These are phyloP conservation scores for Physeter macrocephalus DNA, from an alignment of 2,113 vertebrate species.

Conservation along the genomic window DNA sequence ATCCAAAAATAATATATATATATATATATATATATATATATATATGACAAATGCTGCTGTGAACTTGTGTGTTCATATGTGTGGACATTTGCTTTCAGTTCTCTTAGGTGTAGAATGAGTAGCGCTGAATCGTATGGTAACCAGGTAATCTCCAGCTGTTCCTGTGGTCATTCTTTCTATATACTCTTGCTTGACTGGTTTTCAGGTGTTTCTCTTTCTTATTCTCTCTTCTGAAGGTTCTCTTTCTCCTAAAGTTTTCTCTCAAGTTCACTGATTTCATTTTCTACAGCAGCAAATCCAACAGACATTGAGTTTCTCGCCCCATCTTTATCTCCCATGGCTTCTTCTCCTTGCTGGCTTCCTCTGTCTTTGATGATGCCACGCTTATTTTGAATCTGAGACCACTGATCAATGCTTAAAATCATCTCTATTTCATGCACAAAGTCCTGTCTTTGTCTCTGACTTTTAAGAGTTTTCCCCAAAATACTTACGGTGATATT, in stretches of 20 bases:
- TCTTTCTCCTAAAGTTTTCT: not conserved
- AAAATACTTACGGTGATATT: not conserved
- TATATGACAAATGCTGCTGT: not conserved
- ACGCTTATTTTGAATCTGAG: not conserved
- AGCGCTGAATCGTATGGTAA: no score
- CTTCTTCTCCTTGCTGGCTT: not conserved
- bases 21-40: no score
- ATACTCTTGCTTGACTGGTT: not conserved
- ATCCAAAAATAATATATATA: no score
- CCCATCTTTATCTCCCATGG: fast-evolving
- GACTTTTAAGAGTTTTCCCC: not conserved
- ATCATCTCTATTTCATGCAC: not conserved
- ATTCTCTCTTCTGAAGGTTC: not conserved
- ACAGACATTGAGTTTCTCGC: fast-evolving
- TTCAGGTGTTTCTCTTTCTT: not conserved
- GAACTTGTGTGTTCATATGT: fast-evolving
- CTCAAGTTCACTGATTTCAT: not conserved
- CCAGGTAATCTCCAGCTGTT: not conserved
- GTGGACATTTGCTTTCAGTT: fast-evolving
- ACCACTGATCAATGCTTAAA: not conserved
- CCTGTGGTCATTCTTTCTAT: not conserved
- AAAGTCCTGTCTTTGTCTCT: not conserved
- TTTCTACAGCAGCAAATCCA: not conserved
- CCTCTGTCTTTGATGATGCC: not conserved
- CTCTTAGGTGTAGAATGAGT: fast-evolving